These are phyloP conservation scores for Setophaga kirtlandii DNA, from an alignment of 2,113 vertebrate genomes.

Conservation along the genomic window DNA sequence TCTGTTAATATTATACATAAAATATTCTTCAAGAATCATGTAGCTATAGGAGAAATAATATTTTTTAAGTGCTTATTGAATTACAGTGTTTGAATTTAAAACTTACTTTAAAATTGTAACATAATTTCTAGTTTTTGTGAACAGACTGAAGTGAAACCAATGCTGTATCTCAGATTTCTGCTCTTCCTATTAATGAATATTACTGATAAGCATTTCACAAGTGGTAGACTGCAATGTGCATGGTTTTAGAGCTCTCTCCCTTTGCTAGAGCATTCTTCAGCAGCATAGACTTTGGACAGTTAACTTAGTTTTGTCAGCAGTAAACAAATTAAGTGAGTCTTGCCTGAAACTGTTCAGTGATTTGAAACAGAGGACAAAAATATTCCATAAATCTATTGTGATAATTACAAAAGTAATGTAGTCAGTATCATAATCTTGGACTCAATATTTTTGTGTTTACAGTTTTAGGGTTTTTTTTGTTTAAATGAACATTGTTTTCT, in stretches of 20 bases:
- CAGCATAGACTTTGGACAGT: background rate
- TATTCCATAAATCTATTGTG: background rate
- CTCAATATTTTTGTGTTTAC: background rate
- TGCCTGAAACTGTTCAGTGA: background rate
- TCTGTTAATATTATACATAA: background rate
- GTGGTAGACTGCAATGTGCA: fast-evolving
- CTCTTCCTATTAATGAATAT: background rate
- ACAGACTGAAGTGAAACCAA: background rate
- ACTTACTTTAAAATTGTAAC: background rate
- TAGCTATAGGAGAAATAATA: background rate
- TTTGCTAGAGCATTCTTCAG: background rate
- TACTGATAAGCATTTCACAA: background rate
- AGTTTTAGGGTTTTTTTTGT: fast-evolving
- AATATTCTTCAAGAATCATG: background rate
- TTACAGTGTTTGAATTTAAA: background rate
- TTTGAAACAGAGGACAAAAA: background rate
- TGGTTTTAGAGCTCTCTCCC: background rate
- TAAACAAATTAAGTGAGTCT: background rate
- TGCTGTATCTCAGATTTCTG: background rate
- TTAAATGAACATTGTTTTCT: background rate
- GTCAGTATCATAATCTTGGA: background rate
- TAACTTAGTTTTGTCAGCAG: background rate
- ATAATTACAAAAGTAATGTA: background rate
- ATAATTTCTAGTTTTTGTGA: background rate
- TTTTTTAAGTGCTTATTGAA: background rate